phyloP scores from a whole-genome alignment of 2,888 invertebrate genomes.

The Fragum whitleyi region DNA sequence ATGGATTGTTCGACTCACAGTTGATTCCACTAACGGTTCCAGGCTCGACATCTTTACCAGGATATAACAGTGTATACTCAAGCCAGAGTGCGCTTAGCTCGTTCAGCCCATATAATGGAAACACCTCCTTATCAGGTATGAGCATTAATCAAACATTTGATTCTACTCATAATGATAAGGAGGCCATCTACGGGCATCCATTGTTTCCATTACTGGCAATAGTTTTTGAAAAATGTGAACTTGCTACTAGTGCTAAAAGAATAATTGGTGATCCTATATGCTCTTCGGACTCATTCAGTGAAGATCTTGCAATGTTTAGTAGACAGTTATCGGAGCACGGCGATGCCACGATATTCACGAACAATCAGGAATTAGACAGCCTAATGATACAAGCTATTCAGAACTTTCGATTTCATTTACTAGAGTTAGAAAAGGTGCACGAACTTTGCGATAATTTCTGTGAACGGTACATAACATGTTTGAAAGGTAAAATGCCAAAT shows the following conservation, averaged over 20 bases:
- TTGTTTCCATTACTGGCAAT: constrained; percentile 64
- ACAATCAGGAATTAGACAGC: constrained; percentile 64
- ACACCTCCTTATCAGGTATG: constrained; percentile 59
- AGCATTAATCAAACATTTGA: constrained; percentile 49
- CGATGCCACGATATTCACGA: constrained; percentile 62
- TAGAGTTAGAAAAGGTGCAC: constrained; percentile 69
- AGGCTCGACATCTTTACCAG: constrained; percentile 22
- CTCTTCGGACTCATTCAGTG: constrained; percentile 64
- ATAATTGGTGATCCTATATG: constrained; percentile 63
- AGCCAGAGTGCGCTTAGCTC: constrained; percentile 39
- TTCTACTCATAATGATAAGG: constrained; percentile 56
- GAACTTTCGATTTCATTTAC: constrained; percentile 65
- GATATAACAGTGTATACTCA: constrained; percentile 33
- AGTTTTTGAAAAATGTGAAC: constrained; percentile 67
- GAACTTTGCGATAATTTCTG: constrained; percentile 70
- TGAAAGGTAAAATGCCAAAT: constrained; percentile 69
- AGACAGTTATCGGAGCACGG: constrained; percentile 56
- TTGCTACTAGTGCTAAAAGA: constrained; percentile 63
- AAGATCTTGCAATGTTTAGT: constrained; percentile 62
- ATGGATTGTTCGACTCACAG: constrained; percentile 53
- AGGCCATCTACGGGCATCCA: constrained; percentile 58
- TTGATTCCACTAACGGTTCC: constrained; percentile 47
- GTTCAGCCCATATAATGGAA: constrained; percentile 38
- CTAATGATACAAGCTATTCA: constrained; percentile 67
- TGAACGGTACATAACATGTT: constrained; percentile 66